These are phyloP conservation scores for Mesitornis unicolor DNA, from an alignment of 2,113 vertebrate species.

Conservation along the genomic window DNA sequence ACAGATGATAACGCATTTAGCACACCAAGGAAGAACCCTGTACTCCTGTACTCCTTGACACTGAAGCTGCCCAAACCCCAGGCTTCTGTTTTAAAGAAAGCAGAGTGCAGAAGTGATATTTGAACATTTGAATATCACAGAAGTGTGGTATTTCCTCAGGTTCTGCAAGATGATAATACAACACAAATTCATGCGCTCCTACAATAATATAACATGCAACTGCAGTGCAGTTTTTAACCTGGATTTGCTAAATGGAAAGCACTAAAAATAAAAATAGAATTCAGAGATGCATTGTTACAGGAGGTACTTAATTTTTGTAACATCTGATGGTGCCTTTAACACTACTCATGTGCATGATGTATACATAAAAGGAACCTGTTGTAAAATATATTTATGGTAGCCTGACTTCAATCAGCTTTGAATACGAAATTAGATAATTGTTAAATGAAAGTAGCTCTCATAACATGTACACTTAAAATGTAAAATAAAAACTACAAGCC, in stretches of 20 bases:
- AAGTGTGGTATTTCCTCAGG: not conserved
- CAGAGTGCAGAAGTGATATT: not conserved
- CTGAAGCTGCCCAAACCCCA: not conserved
- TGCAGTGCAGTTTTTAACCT: not conserved
- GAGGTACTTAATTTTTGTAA: conserved; percentile 20
- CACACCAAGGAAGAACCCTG: not conserved
- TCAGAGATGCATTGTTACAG: not conserved
- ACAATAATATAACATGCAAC: not conserved
- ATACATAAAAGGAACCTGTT: not conserved
- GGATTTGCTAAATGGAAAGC: not conserved
- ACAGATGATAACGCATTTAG: not conserved
- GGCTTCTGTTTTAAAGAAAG: not conserved
- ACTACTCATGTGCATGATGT: not conserved
- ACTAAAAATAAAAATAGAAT: conserved; percentile 1
- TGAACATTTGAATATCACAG: too few species aligned
- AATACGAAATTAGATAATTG: not conserved
- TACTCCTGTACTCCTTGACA: not conserved
- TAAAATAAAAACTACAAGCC: not conserved
- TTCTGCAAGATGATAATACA: not conserved
- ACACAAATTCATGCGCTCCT: not conserved
- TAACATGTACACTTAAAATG: not conserved
- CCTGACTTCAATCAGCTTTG: not conserved
- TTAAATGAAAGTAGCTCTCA: conserved; percentile 8
- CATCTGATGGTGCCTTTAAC: not conserved
- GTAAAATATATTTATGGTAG: not conserved